Base-by-base conservation (phyloP, 1,140 invertebrate genomes). In the Stegodyphus mimosarum region DNA sequence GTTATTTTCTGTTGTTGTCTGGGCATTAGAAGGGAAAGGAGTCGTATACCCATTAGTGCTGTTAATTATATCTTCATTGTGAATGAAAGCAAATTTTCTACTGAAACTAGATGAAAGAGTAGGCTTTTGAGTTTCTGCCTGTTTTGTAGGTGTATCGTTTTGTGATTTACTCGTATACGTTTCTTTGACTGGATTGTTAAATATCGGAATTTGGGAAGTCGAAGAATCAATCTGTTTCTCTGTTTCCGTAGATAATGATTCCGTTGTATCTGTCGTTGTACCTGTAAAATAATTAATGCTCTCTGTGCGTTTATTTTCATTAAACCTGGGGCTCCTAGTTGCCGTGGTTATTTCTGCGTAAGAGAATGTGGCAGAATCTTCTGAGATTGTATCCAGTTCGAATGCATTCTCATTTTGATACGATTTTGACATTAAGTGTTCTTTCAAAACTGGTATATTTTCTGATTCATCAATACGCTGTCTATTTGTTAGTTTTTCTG, bases 1-100 rank as follows among this genome's bases (percentile, higher is more conserved):
- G n/a, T 83, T 66, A 50, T 17, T 63, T 18, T 50, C 18, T n/a
- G 73, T 75, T 67, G 51, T 49, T 52, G 18, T 17, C 7, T 67
- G 64, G 60, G 55, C 53, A 66, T 83, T 17, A 10, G 51, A 7
- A n/a, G 73, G 18, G 10, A 77, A 64, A 50, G 83, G 75, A 63
- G 83, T 77, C 6, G 73, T 84, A 60, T 84, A 84, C 3, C 13
- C 18, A 74, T 67, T 52, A 6, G 72, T 76, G 7, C 15, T 15
- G 10, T 77, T 77, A 9, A 72, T 75, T 13, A 18, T 15, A 11
- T 85, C 74, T 6, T 85, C 83, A 48, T 77, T 60, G 51, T 85
- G 73, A 13, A 85, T 85, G 51, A 85, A 85, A n/a, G 83, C 83
- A 64, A 85, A 85, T 64, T 85, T 85, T 78, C 83, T 85, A 7